Evolutionary conservation across 1,140 invertebrate species (phyloP).

Genomic region (Pteromalus puparum): DNA sequence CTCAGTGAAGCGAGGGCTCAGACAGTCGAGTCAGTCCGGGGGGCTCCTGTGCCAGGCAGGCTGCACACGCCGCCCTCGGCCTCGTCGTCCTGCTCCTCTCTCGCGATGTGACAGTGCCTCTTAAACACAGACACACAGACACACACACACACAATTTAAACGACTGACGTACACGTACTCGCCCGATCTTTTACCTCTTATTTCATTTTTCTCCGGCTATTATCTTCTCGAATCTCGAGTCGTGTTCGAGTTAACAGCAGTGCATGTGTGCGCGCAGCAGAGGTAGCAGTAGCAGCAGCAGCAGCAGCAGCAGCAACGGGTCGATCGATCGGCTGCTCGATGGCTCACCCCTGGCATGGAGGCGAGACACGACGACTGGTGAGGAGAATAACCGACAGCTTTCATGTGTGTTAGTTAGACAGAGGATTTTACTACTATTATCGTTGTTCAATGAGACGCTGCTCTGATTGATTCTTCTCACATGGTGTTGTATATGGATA

Average conservation of each 20-base stretch:
- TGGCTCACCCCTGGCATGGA: conserved; percentile 14
- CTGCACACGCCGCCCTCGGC: not conserved
- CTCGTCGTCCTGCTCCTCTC: not conserved
- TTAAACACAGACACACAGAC: too few relatives aligned
- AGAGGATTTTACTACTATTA: not conserved
- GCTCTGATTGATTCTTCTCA: not conserved
- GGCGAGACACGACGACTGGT: conserved; percentile 5
- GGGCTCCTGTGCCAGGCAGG: not conserved
- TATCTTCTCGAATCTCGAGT: too few relatives aligned
- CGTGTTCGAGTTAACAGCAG: not conserved
- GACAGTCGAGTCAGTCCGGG: not conserved
- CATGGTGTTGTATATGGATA: too few relatives aligned
- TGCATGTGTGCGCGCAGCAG: conserved; percentile 12
- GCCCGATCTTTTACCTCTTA: too few relatives aligned
- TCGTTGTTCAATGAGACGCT: not conserved
- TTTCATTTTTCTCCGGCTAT: too few relatives aligned
- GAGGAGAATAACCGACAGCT: not conserved
- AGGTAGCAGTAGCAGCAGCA: not conserved
- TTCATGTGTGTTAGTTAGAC: not conserved
- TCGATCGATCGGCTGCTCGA: conserved; percentile 28
- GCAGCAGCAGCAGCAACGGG: not conserved
- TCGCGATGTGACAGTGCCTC: not conserved
- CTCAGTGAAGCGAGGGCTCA: not conserved
- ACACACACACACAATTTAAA: too few relatives aligned
- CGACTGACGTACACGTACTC: too few relatives aligned